phyloP scores from a whole-genome alignment of 2,797 vertebrate genomes.

The Thunnus albacares region DNA sequence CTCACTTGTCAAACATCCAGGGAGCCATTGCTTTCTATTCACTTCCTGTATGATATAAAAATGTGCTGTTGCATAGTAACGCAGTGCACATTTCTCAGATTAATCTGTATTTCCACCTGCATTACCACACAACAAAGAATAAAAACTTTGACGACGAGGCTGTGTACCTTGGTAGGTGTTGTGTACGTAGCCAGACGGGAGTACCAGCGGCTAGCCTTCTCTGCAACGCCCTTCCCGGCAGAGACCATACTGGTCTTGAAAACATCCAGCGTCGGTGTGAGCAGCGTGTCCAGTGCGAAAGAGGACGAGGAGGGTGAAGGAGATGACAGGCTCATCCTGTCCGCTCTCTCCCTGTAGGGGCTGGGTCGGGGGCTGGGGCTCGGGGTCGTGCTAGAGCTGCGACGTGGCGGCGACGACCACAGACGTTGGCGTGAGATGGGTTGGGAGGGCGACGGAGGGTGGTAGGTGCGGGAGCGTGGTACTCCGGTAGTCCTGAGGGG shows the following conservation, averaged over 20 bases:
- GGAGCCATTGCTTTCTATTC: not conserved
- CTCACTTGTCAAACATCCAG: not conserved
- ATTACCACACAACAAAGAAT: not conserved
- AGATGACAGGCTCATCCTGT: conserved; percentile 83
- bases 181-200: conserved; percentile 91
- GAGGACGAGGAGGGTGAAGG: conserved; percentile 84
- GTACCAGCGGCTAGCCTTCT: conserved; percentile 96
- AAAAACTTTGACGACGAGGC: too few species aligned
- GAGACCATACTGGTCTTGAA: conserved; percentile 94
- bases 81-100: not conserved
- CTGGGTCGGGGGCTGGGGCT: conserved; percentile 86
- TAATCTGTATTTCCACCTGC: not conserved
- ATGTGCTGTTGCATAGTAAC: not conserved
- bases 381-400: conserved; percentile 71
- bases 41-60: not conserved
- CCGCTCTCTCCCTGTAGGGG: conserved; percentile 82
- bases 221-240: conserved; percentile 94
- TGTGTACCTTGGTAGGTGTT: conserved; percentile 87
- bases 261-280: conserved; percentile 92
- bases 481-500: conserved; percentile 82
- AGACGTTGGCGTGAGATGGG: conserved; percentile 85
- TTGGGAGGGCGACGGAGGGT: conserved; percentile 86
- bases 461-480: conserved; percentile 90
- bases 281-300: conserved; percentile 90
- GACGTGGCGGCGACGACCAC: conserved; percentile 90